These are phyloP conservation scores for Nemurella pictetii DNA, from an alignment of 2,888 invertebrate genomes.

Conservation along the genomic window DNA sequence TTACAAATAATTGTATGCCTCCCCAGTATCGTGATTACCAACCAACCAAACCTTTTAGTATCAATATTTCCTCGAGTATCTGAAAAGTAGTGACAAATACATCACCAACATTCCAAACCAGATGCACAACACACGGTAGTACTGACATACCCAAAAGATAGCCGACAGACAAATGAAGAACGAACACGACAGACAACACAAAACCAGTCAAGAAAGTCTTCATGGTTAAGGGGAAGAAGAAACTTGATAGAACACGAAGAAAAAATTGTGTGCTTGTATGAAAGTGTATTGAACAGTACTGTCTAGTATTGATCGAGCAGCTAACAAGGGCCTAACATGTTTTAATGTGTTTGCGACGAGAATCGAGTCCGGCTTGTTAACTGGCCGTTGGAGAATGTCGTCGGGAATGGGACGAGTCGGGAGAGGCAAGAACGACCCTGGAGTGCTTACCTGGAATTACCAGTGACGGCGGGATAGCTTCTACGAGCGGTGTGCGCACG, in stretches of 20 bases:
- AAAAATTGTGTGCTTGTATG: too few relatives aligned
- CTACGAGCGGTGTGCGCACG: conserved; percentile 13
- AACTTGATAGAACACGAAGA: not conserved
- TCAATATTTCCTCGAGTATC: conserved; percentile 39
- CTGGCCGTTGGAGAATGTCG: too few relatives aligned
- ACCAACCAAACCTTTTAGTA: conserved; percentile 36
- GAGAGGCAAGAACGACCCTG: not conserved
- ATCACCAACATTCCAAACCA: conserved; percentile 40
- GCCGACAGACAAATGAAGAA: not conserved
- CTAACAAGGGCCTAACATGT: too few relatives aligned
- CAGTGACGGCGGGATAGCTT: conserved; percentile 16
- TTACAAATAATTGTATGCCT: conserved; percentile 25
- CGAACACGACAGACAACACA: too few relatives aligned
- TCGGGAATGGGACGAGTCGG: not conserved
- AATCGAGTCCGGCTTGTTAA: too few relatives aligned
- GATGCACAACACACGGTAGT: conserved; percentile 11
- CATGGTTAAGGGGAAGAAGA: not conserved
- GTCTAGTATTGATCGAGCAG: not conserved
- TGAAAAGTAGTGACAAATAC: conserved; percentile 38
- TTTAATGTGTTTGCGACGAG: too few relatives aligned
- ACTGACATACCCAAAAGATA: not conserved
- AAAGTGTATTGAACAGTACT: not conserved
- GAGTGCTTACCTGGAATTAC: conserved; percentile 21
- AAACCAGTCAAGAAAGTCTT: not conserved
- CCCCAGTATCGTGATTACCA: conserved; percentile 25